These are phyloP conservation scores for Uloborus diversus DNA, from an alignment of 1,140 invertebrate genomes.

Conservation along the genomic window DNA sequence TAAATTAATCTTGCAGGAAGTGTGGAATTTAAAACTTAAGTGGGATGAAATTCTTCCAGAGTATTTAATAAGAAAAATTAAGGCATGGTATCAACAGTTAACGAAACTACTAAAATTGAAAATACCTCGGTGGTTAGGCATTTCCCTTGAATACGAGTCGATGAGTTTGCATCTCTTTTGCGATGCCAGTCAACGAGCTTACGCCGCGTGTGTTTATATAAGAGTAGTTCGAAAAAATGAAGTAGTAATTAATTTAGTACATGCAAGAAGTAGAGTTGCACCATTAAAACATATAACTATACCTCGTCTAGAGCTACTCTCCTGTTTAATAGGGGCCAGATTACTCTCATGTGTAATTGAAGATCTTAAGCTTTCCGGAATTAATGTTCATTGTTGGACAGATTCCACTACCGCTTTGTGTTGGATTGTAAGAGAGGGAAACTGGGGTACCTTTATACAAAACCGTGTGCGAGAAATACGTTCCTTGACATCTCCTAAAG, in stretches of 20 bases:
- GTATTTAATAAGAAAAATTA: background rate
- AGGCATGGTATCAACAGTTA: background rate
- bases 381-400: slow-evolving; percentile 14
- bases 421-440: background rate
- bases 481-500: background rate
- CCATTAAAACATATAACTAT: slow-evolving; percentile 17
- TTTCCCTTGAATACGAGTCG: background rate
- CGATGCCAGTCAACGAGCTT: background rate
- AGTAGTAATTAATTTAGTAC: background rate
- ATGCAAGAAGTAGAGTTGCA: slow-evolving; percentile 32
- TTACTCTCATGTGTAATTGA: background rate
- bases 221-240: background rate
- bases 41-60: slow-evolving; percentile 21
- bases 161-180: slow-evolving; percentile 22
- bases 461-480: slow-evolving; percentile 21
- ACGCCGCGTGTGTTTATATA: slow-evolving; percentile 14
- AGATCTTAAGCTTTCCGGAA: background rate
- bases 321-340: background rate
- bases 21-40: slow-evolving; percentile 15
- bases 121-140: background rate
- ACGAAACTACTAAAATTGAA: background rate
- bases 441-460: slow-evolving; percentile 1
- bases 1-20: slow-evolving; percentile 29
- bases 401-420: background rate
- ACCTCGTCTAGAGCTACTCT: slow-evolving; percentile 15